These are phyloP conservation scores for Morpho deidamia DNA, from an alignment of 2,888 invertebrate genomes.

Conservation along the genomic window DNA sequence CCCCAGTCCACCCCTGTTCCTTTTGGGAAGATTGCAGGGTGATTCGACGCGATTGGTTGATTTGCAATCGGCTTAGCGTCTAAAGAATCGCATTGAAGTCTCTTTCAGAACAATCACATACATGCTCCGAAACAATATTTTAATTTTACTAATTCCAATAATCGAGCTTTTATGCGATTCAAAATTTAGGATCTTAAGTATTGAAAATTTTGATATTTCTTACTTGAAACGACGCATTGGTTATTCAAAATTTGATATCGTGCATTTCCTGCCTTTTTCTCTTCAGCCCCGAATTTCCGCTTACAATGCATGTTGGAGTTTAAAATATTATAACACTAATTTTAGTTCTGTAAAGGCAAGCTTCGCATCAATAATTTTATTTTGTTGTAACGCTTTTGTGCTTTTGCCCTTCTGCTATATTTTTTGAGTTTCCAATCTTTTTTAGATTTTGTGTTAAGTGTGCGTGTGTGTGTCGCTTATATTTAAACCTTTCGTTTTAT, in stretches of 20 bases:
- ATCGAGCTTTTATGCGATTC: constrained; percentile 61
- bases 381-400: constrained; percentile 45
- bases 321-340: constrained; percentile 24
- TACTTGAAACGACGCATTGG: constrained; percentile 34
- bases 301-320: constrained; percentile 54
- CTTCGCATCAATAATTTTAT: constrained; percentile 47
- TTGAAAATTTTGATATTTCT: constrained; percentile 4
- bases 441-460: constrained; percentile 36
- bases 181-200: constrained; percentile 32
- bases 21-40: constrained; percentile 77
- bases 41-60: constrained; percentile 58
- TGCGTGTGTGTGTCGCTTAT: constrained; percentile 29
- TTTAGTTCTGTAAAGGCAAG: constrained; percentile 43
- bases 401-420: constrained; percentile 40
- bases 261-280: constrained; percentile 66
- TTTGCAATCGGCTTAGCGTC: constrained; percentile 52
- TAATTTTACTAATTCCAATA: constrained; percentile 24
- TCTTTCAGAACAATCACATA: constrained; percentile 25
- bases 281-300: constrained; percentile 50
- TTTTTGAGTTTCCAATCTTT: constrained; percentile 36
- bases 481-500: constrained; percentile 12
- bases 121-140: constrained; percentile 13
- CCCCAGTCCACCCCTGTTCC: constrained; percentile 77
- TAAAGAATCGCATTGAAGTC: constrained; percentile 62
- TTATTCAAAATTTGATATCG: constrained; percentile 46